phyloP scores from a whole-genome alignment of 92 coral and sea anemone genomes.

The Paragorgia papillata region DNA sequence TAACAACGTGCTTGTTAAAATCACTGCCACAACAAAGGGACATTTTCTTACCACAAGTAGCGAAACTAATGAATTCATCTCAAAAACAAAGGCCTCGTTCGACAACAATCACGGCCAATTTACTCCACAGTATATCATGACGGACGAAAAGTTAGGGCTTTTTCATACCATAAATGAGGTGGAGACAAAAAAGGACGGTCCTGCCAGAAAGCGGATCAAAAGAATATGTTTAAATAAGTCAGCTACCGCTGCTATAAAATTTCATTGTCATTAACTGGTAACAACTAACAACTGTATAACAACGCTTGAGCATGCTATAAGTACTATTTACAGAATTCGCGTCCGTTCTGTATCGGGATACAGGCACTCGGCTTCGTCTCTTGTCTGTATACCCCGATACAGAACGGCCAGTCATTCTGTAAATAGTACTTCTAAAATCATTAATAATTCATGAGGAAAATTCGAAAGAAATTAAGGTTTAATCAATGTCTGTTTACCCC shows the following conservation, averaged over 20 bases:
- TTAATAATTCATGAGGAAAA: no score
- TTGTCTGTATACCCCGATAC: no score
- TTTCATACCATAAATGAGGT: background rate
- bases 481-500: no score
- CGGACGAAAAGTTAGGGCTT: background rate
- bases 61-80: background rate
- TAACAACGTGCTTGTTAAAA: background rate
- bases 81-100: background rate
- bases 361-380: no score
- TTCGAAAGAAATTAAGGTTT: no score
- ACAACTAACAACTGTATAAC: no score
- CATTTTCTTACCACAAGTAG: background rate
- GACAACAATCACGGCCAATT: background rate
- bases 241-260: background rate
- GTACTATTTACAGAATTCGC: no score
- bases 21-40: conserved; percentile 1
- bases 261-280: background rate
- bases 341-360: no score
- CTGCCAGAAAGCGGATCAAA: no score
- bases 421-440: no score
- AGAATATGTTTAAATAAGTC: background rate
- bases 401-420: no score
- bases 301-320: no score
- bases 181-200: background rate
- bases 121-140: background rate